Evolutionary conservation across 2,888 invertebrate species (phyloP).

Genomic region (Adelphocoris suturalis): DNA sequence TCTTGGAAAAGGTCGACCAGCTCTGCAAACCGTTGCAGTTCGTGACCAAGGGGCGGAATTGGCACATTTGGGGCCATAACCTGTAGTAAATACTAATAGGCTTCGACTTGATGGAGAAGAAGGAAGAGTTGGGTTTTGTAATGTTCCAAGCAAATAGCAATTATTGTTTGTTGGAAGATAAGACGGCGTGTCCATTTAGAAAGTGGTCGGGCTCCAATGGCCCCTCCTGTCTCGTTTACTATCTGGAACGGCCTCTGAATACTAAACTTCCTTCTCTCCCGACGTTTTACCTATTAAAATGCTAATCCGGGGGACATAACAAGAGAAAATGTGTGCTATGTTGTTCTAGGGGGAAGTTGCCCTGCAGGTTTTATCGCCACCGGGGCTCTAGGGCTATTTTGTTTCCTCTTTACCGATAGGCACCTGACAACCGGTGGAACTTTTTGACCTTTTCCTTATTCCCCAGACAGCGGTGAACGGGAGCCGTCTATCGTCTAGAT

Average conservation of each 20-base stretch:
- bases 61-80: conserved; percentile 51
- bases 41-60: conserved; percentile 53
- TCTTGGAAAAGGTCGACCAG: not conserved
- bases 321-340: conserved; percentile 70
- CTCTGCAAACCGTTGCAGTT: conserved; percentile 36
- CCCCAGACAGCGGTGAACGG: not conserved
- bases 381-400: conserved; percentile 54
- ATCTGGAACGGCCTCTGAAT: conserved; percentile 69
- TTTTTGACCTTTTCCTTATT: conserved; percentile 5
- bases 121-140: conserved; percentile 65
- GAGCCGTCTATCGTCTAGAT: not conserved
- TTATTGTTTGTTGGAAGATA: conserved; percentile 69
- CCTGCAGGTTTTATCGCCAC: conserved; percentile 58
- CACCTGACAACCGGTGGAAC: conserved; percentile 47
- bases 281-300: conserved; percentile 71
- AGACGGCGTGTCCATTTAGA: conserved; percentile 67
- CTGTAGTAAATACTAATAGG: conserved; percentile 66
- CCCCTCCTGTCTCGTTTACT: conserved; percentile 70
- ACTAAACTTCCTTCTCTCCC: conserved; percentile 66
- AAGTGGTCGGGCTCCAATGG: conserved; percentile 61
- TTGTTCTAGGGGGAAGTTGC: conserved; percentile 51
- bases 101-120: conserved; percentile 56
- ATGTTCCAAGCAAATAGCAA: conserved; percentile 68
- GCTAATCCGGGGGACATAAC: conserved; percentile 70
- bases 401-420: conserved; percentile 65